These are phyloP conservation scores for Helostoma temminkii DNA, from an alignment of 2,797 vertebrate species.

Conservation along the genomic window DNA sequence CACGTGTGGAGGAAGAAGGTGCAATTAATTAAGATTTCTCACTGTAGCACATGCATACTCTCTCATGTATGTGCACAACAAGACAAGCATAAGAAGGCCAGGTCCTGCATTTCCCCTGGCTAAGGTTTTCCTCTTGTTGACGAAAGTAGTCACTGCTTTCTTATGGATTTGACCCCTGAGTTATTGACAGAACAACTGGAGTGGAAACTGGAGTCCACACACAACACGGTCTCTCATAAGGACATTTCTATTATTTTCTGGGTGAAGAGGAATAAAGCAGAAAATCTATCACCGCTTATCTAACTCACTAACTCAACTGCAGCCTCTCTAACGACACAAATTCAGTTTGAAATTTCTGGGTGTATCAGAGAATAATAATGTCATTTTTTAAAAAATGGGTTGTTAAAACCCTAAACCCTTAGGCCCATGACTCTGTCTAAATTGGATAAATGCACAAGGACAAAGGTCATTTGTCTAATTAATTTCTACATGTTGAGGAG, in stretches of 20 bases:
- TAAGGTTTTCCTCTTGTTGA: conserved; percentile 33
- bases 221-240: conserved; percentile 51
- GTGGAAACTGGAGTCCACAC: conserved; percentile 51
- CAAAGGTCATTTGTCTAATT: conserved; percentile 56
- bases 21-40: conserved; percentile 46
- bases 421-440: conserved; percentile 17
- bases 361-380: conserved; percentile 21
- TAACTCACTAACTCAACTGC: conserved; percentile 29
- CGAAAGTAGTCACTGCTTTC: conserved; percentile 57
- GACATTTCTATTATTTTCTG: conserved; percentile 58
- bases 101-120: not conserved
- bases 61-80: not conserved
- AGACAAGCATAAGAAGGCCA: not conserved
- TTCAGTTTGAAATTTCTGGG: conserved; percentile 35
- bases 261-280: conserved; percentile 26
- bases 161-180: conserved; percentile 63
- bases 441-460: conserved; percentile 36
- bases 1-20: conserved; percentile 36
- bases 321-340: conserved; percentile 23
- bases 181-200: conserved; percentile 66
- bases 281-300: conserved; percentile 45
- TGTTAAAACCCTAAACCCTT: conserved; percentile 45
- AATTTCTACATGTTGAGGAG: conserved; percentile 29
- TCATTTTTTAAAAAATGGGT: conserved; percentile 47
- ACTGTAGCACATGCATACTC: not conserved